These are phyloP conservation scores for Schizothorax lantsangensis DNA, from an alignment of 2,797 vertebrate species.

Conservation along the genomic window DNA sequence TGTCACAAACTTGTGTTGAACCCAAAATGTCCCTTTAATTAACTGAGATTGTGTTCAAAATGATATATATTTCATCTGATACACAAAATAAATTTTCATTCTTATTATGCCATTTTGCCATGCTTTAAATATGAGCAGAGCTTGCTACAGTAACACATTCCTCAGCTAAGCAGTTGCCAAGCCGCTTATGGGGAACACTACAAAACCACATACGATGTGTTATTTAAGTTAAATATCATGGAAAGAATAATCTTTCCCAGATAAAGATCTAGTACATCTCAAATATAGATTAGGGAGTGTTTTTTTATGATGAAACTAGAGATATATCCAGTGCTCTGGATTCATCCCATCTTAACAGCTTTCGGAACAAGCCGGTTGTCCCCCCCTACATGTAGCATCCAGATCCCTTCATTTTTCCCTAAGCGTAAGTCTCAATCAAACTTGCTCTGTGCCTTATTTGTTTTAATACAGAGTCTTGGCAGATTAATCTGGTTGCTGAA, in stretches of 20 bases:
- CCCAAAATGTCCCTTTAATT: neutral
- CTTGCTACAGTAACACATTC: constrained; percentile 18
- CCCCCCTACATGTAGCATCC: constrained; percentile 1
- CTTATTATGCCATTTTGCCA: neutral
- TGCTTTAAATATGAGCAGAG: constrained; percentile 18
- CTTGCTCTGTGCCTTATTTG: constrained; percentile 49
- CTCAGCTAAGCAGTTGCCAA: constrained; percentile 31
- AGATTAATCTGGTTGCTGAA: constrained; percentile 54
- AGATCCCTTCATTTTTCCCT: constrained; percentile 41
- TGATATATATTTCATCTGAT: neutral
- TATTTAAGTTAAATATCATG: constrained; percentile 53
- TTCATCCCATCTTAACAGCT: constrained; percentile 31
- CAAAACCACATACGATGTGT: constrained; percentile 38
- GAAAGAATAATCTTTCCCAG: constrained; percentile 43
- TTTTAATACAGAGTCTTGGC: constrained; percentile 56
- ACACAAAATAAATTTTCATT: constrained; percentile 14
- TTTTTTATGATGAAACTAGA: constrained; percentile 47
- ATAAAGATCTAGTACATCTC: constrained; percentile 48
- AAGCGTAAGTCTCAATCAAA: constrained; percentile 52
- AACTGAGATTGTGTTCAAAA: neutral
- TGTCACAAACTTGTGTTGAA: neutral
- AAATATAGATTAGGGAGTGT: constrained; percentile 48
- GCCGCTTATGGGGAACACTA: constrained; percentile 22
- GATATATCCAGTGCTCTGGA: constrained; percentile 27
- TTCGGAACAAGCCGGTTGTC: neutral